phyloP scores from a whole-genome alignment of 2,113 vertebrate genomes.

The Cranoglanis bouderius region DNA sequence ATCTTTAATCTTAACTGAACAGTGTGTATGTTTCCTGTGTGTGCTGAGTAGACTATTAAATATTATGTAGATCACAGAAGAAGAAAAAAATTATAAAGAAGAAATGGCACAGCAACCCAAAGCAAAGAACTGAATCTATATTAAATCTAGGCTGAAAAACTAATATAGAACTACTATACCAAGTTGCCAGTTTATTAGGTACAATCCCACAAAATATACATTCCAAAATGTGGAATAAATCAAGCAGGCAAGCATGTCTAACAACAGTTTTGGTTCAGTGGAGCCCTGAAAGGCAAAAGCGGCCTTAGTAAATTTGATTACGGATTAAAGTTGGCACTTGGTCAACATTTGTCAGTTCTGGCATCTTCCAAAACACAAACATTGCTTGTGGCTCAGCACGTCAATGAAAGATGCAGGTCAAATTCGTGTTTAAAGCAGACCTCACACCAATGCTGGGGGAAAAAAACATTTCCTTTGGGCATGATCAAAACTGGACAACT shows the following conservation, averaged over 20 bases:
- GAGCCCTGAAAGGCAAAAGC: neutral
- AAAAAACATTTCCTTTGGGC: neutral
- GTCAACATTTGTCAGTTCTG: neutral
- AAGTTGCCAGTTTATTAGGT: neutral
- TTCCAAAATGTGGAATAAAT: neutral
- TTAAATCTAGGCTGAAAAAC: conserved; percentile 2
- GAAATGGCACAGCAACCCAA: neutral
- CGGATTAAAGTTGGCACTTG: neutral
- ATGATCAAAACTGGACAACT: neutral
- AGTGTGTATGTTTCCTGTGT: neutral
- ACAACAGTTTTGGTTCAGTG: neutral
- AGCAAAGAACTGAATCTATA: neutral
- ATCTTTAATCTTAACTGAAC: neutral
- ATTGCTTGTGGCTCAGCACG: neutral
- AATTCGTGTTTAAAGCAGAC: neutral
- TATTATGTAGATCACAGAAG: neutral
- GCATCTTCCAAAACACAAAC: neutral
- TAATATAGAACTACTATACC: neutral
- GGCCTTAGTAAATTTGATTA: neutral
- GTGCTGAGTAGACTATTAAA: neutral
- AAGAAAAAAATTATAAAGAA: neutral
- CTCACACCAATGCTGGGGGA: neutral
- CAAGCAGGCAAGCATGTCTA: neutral
- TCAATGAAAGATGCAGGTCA: neutral
- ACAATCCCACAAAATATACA: neutral